A percentile compares a stretch with the other conserved stretches of the same genome.
These are phyloP conservation scores for Chascanopsetta lugubris DNA, from an alignment of 2,113 vertebrate species.

Conservation along the genomic window DNA sequence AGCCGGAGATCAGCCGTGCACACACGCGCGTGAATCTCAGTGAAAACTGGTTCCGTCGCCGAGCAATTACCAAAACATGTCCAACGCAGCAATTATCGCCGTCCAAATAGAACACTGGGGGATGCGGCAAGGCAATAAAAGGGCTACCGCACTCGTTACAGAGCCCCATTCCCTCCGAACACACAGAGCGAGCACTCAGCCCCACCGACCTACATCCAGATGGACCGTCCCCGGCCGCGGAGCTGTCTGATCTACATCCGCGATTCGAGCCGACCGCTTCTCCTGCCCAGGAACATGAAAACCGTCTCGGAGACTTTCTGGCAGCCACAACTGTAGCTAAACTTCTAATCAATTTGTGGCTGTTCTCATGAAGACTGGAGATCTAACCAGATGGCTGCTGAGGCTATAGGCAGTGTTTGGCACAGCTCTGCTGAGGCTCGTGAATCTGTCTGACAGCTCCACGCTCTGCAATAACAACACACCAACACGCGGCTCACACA, in stretches of 20 bases:
- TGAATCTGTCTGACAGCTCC: constrained; percentile 72
- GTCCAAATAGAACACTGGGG: constrained; percentile 2
- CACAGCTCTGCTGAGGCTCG: constrained; percentile 68
- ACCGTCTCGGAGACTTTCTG: constrained; percentile 58
- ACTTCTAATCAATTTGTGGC: constrained; percentile 75
- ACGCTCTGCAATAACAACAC: constrained; percentile 38
- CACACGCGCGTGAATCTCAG: constrained; percentile 25
- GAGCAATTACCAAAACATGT: constrained; percentile 42
- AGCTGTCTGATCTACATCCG: constrained; percentile 52
- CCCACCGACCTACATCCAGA: constrained; percentile 42
- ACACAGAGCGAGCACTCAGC: constrained; percentile 19
- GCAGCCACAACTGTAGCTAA: constrained; percentile 73
- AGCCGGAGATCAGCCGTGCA: constrained; percentile 36
- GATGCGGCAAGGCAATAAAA: constrained; percentile 25
- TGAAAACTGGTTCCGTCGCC: constrained; percentile 29
- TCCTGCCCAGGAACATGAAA: constrained; percentile 43
- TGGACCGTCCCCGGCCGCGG: constrained; percentile 29
- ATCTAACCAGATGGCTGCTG: constrained; percentile 75
- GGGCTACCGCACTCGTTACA: constrained; percentile 23
- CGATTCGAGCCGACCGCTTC: constrained; percentile 29
- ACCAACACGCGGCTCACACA: background rate
- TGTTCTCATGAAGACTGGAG: constrained; percentile 68
- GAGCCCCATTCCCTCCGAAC: background rate
- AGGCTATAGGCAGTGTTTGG: constrained; percentile 71
- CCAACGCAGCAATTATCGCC: constrained; percentile 39